Evolutionary conservation across 2,888 invertebrate genomes (phyloP).

Genomic region (Drosophila nr. fundita): DNA sequence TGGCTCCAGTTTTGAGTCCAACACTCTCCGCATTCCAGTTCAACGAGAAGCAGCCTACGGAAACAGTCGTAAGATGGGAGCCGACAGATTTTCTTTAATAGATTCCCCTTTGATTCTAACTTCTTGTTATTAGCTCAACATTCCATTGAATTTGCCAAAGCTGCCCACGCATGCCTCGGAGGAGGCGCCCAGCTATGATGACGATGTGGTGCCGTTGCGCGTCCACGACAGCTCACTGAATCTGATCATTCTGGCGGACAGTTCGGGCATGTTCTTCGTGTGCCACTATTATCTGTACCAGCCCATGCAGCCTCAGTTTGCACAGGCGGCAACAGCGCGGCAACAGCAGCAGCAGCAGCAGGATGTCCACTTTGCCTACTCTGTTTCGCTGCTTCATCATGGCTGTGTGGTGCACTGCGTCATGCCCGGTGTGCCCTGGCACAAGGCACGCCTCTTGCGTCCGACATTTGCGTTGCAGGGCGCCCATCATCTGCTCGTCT

Average conservation of each 20-base stretch:
- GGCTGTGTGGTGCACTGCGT: constrained; percentile 93
- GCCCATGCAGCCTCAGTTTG: constrained; percentile 86
- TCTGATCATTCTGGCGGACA: constrained; percentile 91
- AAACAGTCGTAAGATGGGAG: constrained; percentile 90
- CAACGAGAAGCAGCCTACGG: constrained; percentile 93
- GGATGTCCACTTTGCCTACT: constrained; percentile 92
- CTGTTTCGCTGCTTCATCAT: constrained; percentile 92
- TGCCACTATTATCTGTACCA: constrained; percentile 94
- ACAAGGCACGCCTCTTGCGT: constrained; percentile 90
- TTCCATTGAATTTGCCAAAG: constrained; percentile 92
- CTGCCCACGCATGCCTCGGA: constrained; percentile 86
- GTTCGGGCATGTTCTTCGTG: constrained; percentile 90
- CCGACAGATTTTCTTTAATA: neutral
- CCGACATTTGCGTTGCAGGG: constrained; percentile 91
- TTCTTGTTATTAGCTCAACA: constrained; percentile 88
- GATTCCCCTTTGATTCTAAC: neutral
- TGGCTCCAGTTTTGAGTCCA: constrained; percentile 87
- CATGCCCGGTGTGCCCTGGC: constrained; percentile 92
- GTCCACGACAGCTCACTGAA: constrained; percentile 93
- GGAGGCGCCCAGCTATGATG: constrained; percentile 88
- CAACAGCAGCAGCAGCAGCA: constrained; percentile 56
- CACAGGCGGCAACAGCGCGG: constrained; percentile 64
- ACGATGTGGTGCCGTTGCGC: constrained; percentile 91
- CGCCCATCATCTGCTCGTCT: constrained; percentile 92
- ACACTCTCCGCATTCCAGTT: constrained; percentile 94